Percentiles rank a stretch among this genome's conserved stretches.
Evolutionary conservation across 1,140 invertebrate species (phyloP).

Genomic region (Vollenhovia emeryi): DNA sequence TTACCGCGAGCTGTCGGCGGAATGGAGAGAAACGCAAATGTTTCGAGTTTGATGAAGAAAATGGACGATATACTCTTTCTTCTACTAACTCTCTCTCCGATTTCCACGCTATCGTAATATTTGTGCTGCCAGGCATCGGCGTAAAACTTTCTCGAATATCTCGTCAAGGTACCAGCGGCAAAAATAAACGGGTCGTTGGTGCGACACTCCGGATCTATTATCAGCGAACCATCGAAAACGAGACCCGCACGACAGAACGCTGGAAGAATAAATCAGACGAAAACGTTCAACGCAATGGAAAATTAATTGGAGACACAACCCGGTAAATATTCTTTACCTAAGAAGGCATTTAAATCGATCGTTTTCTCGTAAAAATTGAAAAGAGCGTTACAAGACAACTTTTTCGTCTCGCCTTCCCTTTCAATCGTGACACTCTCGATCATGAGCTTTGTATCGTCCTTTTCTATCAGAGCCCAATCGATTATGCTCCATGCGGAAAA

Average conservation of each 20-base stretch:
- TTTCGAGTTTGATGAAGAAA: not conserved
- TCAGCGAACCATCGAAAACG: constrained; percentile 90
- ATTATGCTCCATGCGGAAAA: constrained; percentile 68
- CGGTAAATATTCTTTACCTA: constrained; percentile 82
- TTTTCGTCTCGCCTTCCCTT: constrained; percentile 34
- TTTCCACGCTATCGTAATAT: constrained; percentile 86
- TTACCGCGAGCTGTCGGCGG: constrained; percentile 78
- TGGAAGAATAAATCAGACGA: constrained; percentile 74
- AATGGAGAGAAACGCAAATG: not conserved
- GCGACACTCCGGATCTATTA: constrained; percentile 88
- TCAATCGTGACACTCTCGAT: constrained; percentile 65
- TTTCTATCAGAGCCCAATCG: constrained; percentile 63
- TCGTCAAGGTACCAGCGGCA: constrained; percentile 89
- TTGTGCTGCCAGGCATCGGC: constrained; percentile 83
- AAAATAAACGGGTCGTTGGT: constrained; percentile 90
- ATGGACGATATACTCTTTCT: not conserved
- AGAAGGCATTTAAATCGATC: constrained; percentile 80
- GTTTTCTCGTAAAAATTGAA: constrained; percentile 72
- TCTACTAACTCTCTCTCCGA: constrained; percentile 85
- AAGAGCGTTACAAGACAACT: constrained; percentile 68
- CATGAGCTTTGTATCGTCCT: constrained; percentile 9
- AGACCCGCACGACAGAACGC: constrained; percentile 89
- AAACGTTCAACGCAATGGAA: too few species aligned
- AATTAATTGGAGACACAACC: too few species aligned
- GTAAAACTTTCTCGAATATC: constrained; percentile 86